Conservation (phyloP, 2,888 invertebrate genomes). For the Hypselothyrea guttata region DNA sequence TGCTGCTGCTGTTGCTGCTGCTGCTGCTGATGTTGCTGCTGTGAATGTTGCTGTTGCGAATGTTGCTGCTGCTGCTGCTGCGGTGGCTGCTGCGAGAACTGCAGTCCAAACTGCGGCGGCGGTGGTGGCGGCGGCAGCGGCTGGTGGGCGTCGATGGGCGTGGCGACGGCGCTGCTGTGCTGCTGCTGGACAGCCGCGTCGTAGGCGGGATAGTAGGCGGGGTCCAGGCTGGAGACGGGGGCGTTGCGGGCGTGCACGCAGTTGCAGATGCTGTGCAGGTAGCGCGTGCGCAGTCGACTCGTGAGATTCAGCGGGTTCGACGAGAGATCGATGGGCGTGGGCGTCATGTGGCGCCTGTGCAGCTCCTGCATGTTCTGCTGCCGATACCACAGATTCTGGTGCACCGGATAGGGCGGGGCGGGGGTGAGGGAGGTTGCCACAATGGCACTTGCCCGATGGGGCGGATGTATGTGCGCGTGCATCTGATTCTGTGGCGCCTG, state of each 20-base stretch:
- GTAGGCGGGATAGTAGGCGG: conserved; percentile 70
- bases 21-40: conserved; percentile 55
- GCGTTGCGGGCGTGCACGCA: conserved; percentile 81
- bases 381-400: conserved; percentile 89
- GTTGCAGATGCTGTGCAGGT: conserved; percentile 78
- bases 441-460: conserved; percentile 59
- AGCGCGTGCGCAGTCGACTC: conserved; percentile 77
- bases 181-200: conserved; percentile 49
- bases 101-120: conserved; percentile 38
- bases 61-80: conserved; percentile 55
- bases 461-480: conserved; percentile 72
- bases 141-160: conserved; percentile 60
- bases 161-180: conserved; percentile 30
- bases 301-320: conserved; percentile 80
- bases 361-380: conserved; percentile 87
- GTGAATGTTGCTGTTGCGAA: too few species aligned
- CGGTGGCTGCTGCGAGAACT: conserved; percentile 37
- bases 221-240: conserved; percentile 80
- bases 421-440: conserved; percentile 63
- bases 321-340: conserved; percentile 81
- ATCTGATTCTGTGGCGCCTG: conserved; percentile 72
- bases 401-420: conserved; percentile 88
- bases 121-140: conserved; percentile 38
- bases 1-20: conserved; percentile 61
- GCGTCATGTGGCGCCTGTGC: conserved; percentile 83